phyloP scores from a whole-genome alignment of 2,113 vertebrate species.

The Gobius niger region DNA sequence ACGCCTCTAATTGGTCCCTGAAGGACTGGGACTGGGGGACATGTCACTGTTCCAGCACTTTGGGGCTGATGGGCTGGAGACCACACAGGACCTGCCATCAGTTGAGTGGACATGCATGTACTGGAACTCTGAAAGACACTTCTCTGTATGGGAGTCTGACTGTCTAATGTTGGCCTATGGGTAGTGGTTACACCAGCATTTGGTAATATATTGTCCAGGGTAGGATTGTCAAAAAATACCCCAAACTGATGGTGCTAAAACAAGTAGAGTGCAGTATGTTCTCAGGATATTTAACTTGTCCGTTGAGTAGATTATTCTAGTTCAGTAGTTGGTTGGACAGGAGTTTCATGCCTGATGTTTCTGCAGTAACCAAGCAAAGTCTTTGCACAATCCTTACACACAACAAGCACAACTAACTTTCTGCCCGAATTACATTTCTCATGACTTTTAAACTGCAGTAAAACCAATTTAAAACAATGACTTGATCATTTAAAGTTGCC shows the following conservation, averaged over 20 bases:
- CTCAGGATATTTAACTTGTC: too few relatives aligned
- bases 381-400: too few relatives aligned
- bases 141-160: neutral
- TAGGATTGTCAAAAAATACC: too few relatives aligned
- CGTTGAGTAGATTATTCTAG: too few relatives aligned
- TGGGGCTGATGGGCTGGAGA: neutral
- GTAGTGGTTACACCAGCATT: too few relatives aligned
- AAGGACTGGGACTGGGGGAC: neutral
- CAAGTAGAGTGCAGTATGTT: too few relatives aligned
- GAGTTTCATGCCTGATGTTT: too few relatives aligned
- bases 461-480: slow-evolving; percentile 2
- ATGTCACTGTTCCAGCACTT: neutral
- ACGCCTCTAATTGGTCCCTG: slow-evolving; percentile 1
- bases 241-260: too few relatives aligned
- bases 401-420: neutral
- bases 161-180: neutral
- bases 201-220: too few relatives aligned
- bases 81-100: slow-evolving; percentile 2
- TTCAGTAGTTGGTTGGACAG: too few relatives aligned
- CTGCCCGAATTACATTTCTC: neutral
- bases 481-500: neutral
- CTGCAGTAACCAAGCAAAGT: too few relatives aligned
- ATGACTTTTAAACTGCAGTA: neutral
- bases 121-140: neutral
- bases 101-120: neutral